Evolutionary conservation across 2,113 vertebrate genomes (phyloP).

Genomic region (Seriola quinqueradiata): DNA sequence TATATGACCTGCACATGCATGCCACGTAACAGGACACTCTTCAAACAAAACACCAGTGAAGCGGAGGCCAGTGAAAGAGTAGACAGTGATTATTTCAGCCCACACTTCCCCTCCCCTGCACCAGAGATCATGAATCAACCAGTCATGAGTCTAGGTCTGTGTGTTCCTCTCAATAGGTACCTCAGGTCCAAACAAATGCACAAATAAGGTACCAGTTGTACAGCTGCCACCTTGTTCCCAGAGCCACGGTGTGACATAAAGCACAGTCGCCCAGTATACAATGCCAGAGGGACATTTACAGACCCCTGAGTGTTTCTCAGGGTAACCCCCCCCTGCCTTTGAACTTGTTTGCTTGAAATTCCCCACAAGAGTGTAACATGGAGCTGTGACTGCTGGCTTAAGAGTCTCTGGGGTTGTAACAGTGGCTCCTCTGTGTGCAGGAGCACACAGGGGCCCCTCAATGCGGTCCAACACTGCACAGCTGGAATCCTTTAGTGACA

Average conservation of each 20-base stretch:
- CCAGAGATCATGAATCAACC: constrained; percentile 63
- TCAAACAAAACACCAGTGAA: constrained; percentile 65
- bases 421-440: constrained; percentile 78
- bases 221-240: constrained; percentile 57
- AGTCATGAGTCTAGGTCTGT: constrained; percentile 41
- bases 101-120: constrained; percentile 42
- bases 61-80: constrained; percentile 63
- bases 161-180: constrained; percentile 46
- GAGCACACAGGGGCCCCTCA: constrained; percentile 53
- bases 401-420: constrained; percentile 57
- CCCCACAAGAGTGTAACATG: constrained; percentile 75
- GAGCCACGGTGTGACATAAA: constrained; percentile 43
- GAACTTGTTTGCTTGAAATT: constrained; percentile 83
- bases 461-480: constrained; percentile 64
- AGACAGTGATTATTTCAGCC: constrained; percentile 74
- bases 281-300: constrained; percentile 52
- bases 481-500: constrained; percentile 82
- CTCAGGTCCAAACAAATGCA: constrained; percentile 46
- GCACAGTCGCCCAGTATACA: background rate
- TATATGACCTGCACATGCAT: constrained; percentile 48
- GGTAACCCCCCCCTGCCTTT: constrained; percentile 57
- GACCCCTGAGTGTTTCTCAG: constrained; percentile 47
- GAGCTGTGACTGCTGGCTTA: constrained; percentile 58
- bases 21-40: constrained; percentile 66
- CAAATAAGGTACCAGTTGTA: constrained; percentile 44